Evolutionary conservation across 2,797 vertebrate species (phyloP).

Genomic region (Liasis olivaceus): DNA sequence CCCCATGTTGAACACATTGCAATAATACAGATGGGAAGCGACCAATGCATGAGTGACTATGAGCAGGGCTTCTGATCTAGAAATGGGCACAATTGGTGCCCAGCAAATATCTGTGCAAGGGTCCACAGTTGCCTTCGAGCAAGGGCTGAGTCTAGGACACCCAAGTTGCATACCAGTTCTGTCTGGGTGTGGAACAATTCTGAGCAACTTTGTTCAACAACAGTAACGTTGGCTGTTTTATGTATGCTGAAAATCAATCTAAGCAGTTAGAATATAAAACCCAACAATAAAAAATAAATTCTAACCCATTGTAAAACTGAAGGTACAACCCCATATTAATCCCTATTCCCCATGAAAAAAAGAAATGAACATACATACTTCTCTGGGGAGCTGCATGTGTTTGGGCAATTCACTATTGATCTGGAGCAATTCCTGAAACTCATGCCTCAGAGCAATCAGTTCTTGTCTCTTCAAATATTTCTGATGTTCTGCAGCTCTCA

Average conservation of each 20-base stretch:
- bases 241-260: background rate
- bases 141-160: background rate
- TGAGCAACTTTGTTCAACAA: background rate
- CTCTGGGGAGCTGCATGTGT: constrained; percentile 79
- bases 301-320: background rate
- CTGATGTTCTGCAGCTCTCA: constrained; percentile 79
- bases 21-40: background rate
- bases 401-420: constrained; percentile 80
- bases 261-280: background rate
- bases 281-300: background rate
- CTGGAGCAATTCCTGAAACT: constrained; percentile 76
- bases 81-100: background rate
- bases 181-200: background rate
- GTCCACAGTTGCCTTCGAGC: background rate
- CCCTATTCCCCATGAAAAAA: background rate
- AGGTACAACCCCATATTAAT: background rate
- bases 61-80: background rate
- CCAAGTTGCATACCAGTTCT: background rate
- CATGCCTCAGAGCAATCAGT: constrained; percentile 74
- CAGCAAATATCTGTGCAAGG: background rate
- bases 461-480: constrained; percentile 73
- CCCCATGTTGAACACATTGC: background rate
- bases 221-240: background rate
- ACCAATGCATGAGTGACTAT: background rate
- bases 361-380: constrained; percentile 68